These are phyloP conservation scores for Papilio helenus DNA, from an alignment of 1,140 invertebrate genomes.

Conservation along the genomic window DNA sequence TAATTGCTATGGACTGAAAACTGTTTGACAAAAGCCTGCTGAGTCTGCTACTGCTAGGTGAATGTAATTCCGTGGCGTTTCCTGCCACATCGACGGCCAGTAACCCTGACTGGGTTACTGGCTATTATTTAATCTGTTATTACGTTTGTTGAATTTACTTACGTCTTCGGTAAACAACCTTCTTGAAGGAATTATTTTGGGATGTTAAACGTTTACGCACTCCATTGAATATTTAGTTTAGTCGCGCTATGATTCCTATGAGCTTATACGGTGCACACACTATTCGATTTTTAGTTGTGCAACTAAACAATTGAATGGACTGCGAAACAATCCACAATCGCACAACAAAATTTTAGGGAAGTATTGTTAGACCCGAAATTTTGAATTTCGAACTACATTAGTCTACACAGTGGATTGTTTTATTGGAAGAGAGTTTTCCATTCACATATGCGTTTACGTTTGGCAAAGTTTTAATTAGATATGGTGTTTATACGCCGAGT, in stretches of 20 bases:
- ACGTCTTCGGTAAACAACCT: conserved; percentile 26
- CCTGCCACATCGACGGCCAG: conserved; percentile 8
- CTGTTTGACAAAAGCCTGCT: conserved; percentile 11
- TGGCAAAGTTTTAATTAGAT: conserved; percentile 11
- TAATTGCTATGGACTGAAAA: conserved; percentile 1
- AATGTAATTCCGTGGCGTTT: neutral
- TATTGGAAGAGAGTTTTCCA: neutral
- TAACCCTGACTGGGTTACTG: neutral
- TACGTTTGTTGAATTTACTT: conserved; percentile 33
- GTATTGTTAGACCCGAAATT: neutral
- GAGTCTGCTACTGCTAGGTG: neutral
- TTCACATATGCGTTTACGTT: neutral
- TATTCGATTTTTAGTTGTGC: too few relatives aligned
- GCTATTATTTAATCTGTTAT: conserved; percentile 30
- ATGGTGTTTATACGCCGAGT: neutral
- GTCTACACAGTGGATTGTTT: neutral
- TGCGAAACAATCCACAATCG: neutral
- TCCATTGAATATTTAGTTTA: conserved; percentile 27
- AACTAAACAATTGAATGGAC: too few relatives aligned
- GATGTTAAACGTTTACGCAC: conserved; percentile 18
- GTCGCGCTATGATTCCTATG: too few relatives aligned
- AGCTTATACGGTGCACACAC: too few relatives aligned
- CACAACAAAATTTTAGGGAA: neutral
- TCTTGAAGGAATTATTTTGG: conserved; percentile 28
- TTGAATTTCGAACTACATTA: conserved; percentile 23